phyloP scores from a whole-genome alignment of 2,797 vertebrate species.

The Melanogrammus aeglefinus region DNA sequence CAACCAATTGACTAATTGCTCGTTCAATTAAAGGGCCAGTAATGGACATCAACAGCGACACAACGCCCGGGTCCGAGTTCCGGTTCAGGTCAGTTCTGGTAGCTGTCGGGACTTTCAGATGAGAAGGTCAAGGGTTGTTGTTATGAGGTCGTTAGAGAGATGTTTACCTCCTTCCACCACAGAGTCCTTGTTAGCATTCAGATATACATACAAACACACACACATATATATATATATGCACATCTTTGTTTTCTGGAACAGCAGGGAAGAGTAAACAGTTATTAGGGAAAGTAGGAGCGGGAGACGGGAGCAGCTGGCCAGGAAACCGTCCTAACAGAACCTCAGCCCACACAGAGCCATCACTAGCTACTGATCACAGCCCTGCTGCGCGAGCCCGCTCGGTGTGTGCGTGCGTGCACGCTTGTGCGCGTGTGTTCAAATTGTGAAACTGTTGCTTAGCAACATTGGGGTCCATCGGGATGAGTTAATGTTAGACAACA shows the following conservation, averaged over 20 bases:
- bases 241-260: not conserved
- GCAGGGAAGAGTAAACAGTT: not conserved
- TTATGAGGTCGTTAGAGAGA: not conserved
- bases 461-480: slow-evolving; percentile 1
- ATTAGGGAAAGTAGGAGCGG: not conserved
- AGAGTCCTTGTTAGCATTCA: not conserved
- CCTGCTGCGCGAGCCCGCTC: not conserved
- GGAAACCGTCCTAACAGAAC: not conserved
- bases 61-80: not conserved
- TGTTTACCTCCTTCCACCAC: not conserved
- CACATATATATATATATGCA: too few relatives aligned
- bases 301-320: not conserved
- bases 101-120: too few relatives aligned
- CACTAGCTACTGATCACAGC: not conserved
- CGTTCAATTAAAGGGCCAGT: not conserved
- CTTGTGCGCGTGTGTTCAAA: not conserved
- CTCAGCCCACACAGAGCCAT: not conserved
- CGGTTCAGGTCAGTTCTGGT: not conserved
- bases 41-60: not conserved
- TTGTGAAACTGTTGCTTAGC: not conserved
- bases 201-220: not conserved
- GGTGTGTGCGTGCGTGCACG: not conserved
- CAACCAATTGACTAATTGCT: too few relatives aligned
- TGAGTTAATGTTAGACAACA: not conserved
- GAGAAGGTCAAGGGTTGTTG: not conserved